Base-by-base conservation (phyloP, 2,797 vertebrate species). In the Mormyrus proboscirostris region DNA sequence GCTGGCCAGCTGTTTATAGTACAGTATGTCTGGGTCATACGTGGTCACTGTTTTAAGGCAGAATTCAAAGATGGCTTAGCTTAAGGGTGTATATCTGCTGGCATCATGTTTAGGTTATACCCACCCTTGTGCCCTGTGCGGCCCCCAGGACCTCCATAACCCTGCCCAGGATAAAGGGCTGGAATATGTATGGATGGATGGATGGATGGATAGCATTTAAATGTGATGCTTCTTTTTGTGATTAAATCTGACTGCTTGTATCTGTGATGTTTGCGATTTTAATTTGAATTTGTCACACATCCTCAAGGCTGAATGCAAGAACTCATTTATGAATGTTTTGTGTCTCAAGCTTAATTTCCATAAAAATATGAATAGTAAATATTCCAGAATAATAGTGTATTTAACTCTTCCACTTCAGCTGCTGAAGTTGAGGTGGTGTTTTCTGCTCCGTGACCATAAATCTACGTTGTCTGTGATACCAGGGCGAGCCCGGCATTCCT, bases 401-500 rank as follows among this genome's bases (percentile, higher is more conserved):
- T 85, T 53, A 8, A 5, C 1, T 4, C n/a, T 49, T 49, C 2
- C n/a, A 22, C 41, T 22, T 84, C 41, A 22, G 41, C 65, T 79
- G 73, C 73, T 41, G 69, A 41, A 16, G 38, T 41, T 76, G 69
- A 41, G 14, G 4, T 44, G 2, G 14, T 6, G 25, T 44, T 33
- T 69, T 69, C 62, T 69, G 62, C 62, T 5, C 62, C 3, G 1
- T 33, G 62, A 69, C 10, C 29, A 12, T 69, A 12, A 33, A 14
- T 69, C 25, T 33, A 12, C 33, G 62, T 29, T 69, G 62, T 49
- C 29, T 49, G 38, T 29, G 73, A 89, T 79, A 59, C 65, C 91
- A 99, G 99, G 99, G 99, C 55, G 99, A 99, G 93, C 97, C 97
- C 22, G 98, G 98, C 88, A 99, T 99, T 94, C 96, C 97, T 16